Evolutionary conservation across 2,113 vertebrate species (phyloP).

Genomic region (Rafetus swinhoei): DNA sequence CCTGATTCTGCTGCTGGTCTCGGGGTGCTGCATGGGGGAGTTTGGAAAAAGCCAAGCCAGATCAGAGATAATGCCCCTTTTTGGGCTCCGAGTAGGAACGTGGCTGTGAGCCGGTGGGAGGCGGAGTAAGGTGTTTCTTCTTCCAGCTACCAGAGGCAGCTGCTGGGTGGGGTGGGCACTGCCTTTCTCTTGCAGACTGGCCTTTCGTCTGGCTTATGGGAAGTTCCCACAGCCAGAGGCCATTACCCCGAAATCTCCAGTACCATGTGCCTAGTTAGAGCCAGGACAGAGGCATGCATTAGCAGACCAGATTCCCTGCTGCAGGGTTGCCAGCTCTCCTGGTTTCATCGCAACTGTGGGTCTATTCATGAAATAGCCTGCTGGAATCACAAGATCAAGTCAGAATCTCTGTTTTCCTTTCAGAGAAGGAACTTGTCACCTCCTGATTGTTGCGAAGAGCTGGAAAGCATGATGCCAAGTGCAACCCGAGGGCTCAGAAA

Average conservation of each 20-base stretch:
- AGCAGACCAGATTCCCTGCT: not conserved
- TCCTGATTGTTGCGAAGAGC: not conserved
- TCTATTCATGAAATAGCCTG: accelerated
- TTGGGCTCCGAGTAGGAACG: not conserved
- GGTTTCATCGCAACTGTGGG: not conserved
- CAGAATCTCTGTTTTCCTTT: accelerated
- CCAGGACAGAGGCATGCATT: not conserved
- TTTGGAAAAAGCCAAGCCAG: not conserved
- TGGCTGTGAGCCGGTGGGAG: not conserved
- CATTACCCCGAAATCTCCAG: not conserved
- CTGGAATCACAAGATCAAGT: accelerated
- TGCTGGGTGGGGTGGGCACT: not conserved
- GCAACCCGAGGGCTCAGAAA: not conserved
- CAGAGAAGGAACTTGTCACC: not conserved
- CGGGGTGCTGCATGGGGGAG: not conserved
- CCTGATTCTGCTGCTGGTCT: not conserved
- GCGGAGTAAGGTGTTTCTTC: no score
- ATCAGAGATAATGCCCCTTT: not conserved
- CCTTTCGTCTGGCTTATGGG: not conserved
- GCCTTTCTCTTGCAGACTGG: not conserved
- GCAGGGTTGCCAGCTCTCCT: not conserved
- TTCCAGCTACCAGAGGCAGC: not conserved
- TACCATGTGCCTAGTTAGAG: not conserved
- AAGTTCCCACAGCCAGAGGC: not conserved
- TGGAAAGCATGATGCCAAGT: not conserved